A percentile compares a stretch with the other conserved stretches of the same genome.
Conservation (phyloP, 1,140 invertebrate species). For the Augochlora pura region DNA sequence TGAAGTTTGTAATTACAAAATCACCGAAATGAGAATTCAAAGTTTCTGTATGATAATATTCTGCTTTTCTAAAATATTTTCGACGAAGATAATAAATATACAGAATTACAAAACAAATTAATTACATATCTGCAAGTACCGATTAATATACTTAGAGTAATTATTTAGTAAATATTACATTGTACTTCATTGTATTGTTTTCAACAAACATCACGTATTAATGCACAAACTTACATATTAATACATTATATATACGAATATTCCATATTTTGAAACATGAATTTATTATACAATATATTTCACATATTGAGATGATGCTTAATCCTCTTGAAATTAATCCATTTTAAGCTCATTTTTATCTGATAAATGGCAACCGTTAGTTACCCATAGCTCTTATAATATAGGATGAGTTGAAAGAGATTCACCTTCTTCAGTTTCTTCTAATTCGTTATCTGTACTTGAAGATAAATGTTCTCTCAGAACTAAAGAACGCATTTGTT, state of each 20-base stretch:
- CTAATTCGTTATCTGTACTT: constrained; percentile 71
- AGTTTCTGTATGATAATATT: constrained; percentile 11
- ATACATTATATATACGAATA: constrained; percentile 27
- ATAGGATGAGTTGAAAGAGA: constrained; percentile 67
- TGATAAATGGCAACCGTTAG: constrained; percentile 49
- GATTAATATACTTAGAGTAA: neutral
- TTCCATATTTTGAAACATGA: constrained; percentile 18
- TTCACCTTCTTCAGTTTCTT: constrained; percentile 67
- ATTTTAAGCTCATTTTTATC: constrained; percentile 58
- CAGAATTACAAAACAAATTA: constrained; percentile 18
- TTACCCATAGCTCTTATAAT: constrained; percentile 59
- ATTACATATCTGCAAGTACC: constrained; percentile 6
- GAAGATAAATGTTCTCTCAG: constrained; percentile 70
- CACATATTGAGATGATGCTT: constrained; percentile 10
- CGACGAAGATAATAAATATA: neutral
- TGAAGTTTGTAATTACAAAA: constrained; percentile 8
- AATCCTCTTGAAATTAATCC: constrained; percentile 19
- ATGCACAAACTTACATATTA: constrained; percentile 20
- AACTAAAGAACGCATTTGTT: constrained; percentile 79
- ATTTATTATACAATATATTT: constrained; percentile 26
- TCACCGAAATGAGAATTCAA: constrained; percentile 15
- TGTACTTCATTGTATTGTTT: constrained; percentile 38
- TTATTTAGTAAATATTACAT: constrained; percentile 29
- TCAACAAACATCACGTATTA: constrained; percentile 34
- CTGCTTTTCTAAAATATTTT: constrained; percentile 2